Evolutionary conservation across 2,797 vertebrate genomes (phyloP), one percentile per base, ranked within the genome.

Genomic region (Vultur gryphus): DNA sequence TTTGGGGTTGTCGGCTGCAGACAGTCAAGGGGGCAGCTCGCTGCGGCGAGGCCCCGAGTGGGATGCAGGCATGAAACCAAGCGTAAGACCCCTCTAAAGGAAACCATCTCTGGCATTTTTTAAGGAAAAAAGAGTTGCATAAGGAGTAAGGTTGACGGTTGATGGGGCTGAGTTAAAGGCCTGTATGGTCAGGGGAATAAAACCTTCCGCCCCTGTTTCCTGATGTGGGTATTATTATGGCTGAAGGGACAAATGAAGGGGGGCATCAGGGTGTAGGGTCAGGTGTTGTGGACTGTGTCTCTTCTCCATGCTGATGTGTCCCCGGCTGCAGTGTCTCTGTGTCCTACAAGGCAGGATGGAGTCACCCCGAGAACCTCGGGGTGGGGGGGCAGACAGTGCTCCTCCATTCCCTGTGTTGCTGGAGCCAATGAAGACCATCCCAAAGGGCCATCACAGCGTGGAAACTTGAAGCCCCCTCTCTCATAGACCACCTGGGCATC

Each of bases 161-260:
- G 41, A 13, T 20, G 33, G 54, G 9, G 21, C 19, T 72, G 73
- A 51, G n/a, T n/a, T 83, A 46, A 37, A 44, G 52, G 57, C 26
- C 16, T 55, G 20, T 21, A 1, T 6, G 28, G 17, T 4, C 5
- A 1, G 25, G 15, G 18, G 6, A 7, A 61, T 39, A 44, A 61
- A 20, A 1, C 2, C 3, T 8, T 67, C n/a, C 1, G 0, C 4
- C 10, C 8, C 16, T 3, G 4, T 78, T 44, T 55, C 19, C 51
- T 52, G 41, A 17, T 52, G 10, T 5, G 14, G 26, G 12, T 17
- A 3, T 21, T 67, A 20, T 9, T 35, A 16, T 21, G 65, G 41
- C 7, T 35, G 61, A 35, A 52, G 41, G 37, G 28, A 8, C 31
- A 49, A 72, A 52, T 5, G 41, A 39, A 48, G 48, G n/a, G 37